phyloP scores from a whole-genome alignment of 2,113 vertebrate genomes.

The Actenoides lindsayi region DNA sequence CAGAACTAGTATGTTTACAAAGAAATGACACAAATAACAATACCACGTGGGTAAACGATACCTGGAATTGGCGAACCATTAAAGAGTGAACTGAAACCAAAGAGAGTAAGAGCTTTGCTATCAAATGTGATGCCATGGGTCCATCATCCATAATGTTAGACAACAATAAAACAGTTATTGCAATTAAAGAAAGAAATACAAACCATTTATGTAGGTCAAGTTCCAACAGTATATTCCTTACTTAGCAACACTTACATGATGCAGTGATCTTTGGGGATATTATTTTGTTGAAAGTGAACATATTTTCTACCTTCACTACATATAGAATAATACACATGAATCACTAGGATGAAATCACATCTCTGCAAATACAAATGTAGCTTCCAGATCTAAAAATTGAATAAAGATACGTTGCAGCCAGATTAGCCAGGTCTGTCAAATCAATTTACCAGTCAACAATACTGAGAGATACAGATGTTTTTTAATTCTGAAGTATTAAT shows the following conservation, averaged over 20 bases:
- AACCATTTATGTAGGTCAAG: neutral
- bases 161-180: neutral
- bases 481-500: slow-evolving; percentile 27
- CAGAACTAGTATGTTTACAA: neutral
- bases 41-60: neutral
- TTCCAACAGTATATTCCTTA: neutral
- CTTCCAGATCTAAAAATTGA: neutral
- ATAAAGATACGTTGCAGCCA: neutral
- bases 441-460: neutral
- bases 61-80: neutral
- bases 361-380: neutral
- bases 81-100: neutral
- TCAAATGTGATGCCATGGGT: neutral
- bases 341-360: neutral
- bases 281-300: neutral
- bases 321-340: neutral
- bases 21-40: neutral
- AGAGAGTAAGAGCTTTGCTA: neutral
- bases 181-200: neutral
- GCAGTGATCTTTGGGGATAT: neutral
- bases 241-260: neutral
- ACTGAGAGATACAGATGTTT: neutral
- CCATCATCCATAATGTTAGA: neutral
- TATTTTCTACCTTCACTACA: neutral
- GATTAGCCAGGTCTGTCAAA: neutral